phyloP scores from a whole-genome alignment of 92 coral and sea anemone species.

The Porites lobata region DNA sequence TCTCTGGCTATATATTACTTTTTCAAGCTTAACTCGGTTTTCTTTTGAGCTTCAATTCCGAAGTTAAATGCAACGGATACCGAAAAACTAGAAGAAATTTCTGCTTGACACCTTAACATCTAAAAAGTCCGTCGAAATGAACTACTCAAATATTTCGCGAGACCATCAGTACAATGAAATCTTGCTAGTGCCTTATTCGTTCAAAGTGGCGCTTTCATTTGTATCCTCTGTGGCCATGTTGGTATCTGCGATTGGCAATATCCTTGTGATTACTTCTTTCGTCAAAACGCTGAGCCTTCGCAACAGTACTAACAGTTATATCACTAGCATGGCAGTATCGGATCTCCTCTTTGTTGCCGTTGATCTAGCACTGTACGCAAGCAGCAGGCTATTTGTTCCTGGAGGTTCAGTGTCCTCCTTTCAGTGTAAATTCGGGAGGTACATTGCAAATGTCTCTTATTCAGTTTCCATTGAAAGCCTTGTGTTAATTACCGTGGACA shows the following conservation, averaged over 20 bases:
- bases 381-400: neutral
- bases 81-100: too few species aligned
- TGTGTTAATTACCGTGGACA: slow-evolving; percentile 10
- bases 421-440: slow-evolving; percentile 1
- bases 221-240: neutral
- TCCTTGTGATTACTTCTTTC: neutral
- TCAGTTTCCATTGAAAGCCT: neutral
- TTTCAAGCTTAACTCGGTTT: too few species aligned
- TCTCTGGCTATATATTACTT: too few species aligned
- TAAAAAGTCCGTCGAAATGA: neutral
- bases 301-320: neutral
- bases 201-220: neutral
- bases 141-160: neutral
- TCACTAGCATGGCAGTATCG: slow-evolving; percentile 13
- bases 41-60: too few species aligned
- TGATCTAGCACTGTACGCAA: neutral
- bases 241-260: slow-evolving; percentile 3
- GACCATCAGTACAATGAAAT: neutral
- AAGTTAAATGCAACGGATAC: too few species aligned
- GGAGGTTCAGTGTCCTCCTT: neutral
- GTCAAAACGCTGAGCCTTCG: neutral
- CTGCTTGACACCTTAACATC: too few species aligned
- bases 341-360: slow-evolving; percentile 2
- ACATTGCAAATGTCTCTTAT: neutral
- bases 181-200: neutral